Conservation (phyloP, 1,140 invertebrate genomes). For the Ylistrum balloti region DNA sequence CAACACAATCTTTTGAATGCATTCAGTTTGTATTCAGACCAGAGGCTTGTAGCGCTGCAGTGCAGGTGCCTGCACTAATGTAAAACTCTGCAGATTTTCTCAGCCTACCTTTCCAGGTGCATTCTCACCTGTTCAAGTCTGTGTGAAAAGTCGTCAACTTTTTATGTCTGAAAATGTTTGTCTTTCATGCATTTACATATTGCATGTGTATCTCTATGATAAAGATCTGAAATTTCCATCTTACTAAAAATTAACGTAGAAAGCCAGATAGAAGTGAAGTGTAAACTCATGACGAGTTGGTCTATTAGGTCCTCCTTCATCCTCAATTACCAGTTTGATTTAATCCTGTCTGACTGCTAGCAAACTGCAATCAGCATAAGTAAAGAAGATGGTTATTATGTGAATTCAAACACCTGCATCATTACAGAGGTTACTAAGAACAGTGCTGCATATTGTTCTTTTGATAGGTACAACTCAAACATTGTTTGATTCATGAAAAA, state of each 20-base stretch:
- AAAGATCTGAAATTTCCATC: background rate
- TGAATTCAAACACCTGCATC: background rate
- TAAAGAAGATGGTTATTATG: conserved; percentile 2
- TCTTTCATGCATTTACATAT: background rate
- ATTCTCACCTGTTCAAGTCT: conserved; percentile 1
- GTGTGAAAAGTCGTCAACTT: conserved; percentile 32
- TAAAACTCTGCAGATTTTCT: background rate
- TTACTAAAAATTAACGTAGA: conserved; percentile 4
- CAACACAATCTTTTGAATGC: too few species aligned
- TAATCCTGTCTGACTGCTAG: background rate
- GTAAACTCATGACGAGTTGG: background rate
- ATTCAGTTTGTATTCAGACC: background rate
- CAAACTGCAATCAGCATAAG: background rate
- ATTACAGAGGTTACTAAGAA: background rate
- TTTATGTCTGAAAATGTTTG: conserved; percentile 18
- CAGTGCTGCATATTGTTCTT: background rate
- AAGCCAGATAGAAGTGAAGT: background rate
- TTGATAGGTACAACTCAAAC: background rate
- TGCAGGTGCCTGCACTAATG: background rate
- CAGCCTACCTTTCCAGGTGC: background rate
- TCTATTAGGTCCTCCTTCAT: background rate
- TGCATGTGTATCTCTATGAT: conserved; percentile 2
- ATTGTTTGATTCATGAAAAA: background rate
- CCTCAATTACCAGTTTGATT: background rate
- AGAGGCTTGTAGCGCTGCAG: background rate